Evolutionary conservation across 1,140 invertebrate species (phyloP), one percentile per base, ranked within the genome.

Genomic region (Hycleus cichorii): DNA sequence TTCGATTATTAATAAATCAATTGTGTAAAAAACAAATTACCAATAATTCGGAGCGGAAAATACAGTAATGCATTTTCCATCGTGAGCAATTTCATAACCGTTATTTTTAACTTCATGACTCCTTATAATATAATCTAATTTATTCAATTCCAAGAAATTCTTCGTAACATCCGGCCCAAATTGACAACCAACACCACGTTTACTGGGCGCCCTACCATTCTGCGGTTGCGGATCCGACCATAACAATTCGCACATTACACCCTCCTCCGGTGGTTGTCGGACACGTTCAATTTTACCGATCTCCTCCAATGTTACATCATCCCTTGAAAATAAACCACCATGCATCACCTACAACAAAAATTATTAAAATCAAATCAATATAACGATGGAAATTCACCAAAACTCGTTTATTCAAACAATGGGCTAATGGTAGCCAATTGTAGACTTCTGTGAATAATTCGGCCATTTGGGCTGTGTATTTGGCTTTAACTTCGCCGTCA

Each of bases 41-140:
- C 96, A 99, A 81, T 98, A 99, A 78, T 99, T 99, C 57, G 97
- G 97, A 60, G 97, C 97, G 18, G 95, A 98, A 78, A 97, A 97
- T 3, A 97, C 92, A 3, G 94, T 97, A 63, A 96, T 93, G 72
- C 93, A 97, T 72, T 92, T 90, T 26, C 91, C 94, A 73, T 95
- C 84, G 72, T 99, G 97, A 7, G 88, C 87, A 12, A 93, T 77
- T 77, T 99, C 95, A 70, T 97, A 99, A 3, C 97, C 97, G 44
- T 93, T 86, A 66, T 90, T 87, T 78, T 99, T 99, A 3, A 99
- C 97, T 76, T 99, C 97, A 75, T 99, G 97, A 76, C 93, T 97
- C 60, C 97, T 80, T 49, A 98, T 89, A 57, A 98, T 81, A 72
- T 97, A 98, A 66, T 97, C 90, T 12, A 98, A 79, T 25, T 87